Conservation (phyloP, 1,140 invertebrate species). For the Drosophila parabipectinata region DNA sequence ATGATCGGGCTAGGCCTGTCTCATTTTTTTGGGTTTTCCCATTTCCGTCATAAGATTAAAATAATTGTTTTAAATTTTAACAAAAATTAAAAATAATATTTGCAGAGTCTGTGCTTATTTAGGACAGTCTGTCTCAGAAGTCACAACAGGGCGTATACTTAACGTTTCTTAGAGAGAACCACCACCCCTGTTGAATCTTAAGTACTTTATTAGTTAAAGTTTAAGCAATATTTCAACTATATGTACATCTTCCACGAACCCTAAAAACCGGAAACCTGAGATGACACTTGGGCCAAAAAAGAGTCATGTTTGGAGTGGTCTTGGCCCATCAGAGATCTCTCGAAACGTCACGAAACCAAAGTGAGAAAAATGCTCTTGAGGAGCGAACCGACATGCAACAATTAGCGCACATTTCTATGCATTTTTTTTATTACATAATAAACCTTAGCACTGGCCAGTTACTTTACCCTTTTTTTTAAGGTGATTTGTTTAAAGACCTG, state of each 20-base stretch:
- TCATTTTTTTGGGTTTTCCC: slow-evolving; percentile 24
- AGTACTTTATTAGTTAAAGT: background rate
- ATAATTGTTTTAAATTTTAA: slow-evolving; percentile 7
- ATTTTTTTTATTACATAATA: slow-evolving; percentile 68
- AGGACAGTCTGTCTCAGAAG: background rate
- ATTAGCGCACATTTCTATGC: slow-evolving; percentile 57
- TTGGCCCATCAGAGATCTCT: slow-evolving; percentile 41
- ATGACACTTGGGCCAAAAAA: slow-evolving; percentile 27
- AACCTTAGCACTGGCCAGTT: slow-evolving; percentile 18
- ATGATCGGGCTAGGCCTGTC: background rate
- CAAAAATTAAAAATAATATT: background rate
- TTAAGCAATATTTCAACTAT: background rate
- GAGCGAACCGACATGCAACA: slow-evolving; percentile 47
- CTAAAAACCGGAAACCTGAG: slow-evolving; percentile 41
- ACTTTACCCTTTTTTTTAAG: background rate
- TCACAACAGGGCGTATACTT: background rate
- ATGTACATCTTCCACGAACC: slow-evolving; percentile 13
- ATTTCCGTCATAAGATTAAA: slow-evolving; percentile 36
- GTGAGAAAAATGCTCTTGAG: slow-evolving; percentile 33
- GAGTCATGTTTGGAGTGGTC: slow-evolving; percentile 32
- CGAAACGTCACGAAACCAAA: slow-evolving; percentile 29
- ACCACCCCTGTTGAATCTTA: background rate
- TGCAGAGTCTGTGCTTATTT: slow-evolving; percentile 19
- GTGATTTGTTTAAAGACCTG: slow-evolving; percentile 20
- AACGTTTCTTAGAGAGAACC: background rate